Base-by-base conservation (phyloP, 1,140 invertebrate species). In the Campoletis sonorensis region DNA sequence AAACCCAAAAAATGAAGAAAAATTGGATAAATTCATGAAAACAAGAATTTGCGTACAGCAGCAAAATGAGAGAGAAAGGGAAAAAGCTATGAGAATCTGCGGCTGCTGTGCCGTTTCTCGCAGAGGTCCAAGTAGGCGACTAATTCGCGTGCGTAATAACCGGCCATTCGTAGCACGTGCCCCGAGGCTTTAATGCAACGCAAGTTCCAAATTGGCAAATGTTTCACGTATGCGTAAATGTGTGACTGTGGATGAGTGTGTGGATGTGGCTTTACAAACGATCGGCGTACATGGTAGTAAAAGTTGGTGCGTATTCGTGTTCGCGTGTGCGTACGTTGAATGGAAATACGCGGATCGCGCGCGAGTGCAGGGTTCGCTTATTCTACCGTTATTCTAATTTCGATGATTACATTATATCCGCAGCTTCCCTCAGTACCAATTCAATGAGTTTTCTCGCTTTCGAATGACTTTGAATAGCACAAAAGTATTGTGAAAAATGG, bases 91-190 rank as follows among this genome's bases (percentile, higher is more conserved):
- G 40, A 45, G 40, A 45, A 45, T 45, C 10, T 26, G 23, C 13
- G 64, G 71, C 70, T 80, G 54, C 11, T 49, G 21, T n/a, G 15
- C 26, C 49, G 33, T 70, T 81, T 77, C 33, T 73, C 16, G 40
- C 27, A 67, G 45, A 21, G 68, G 45, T 78, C 81, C 84, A 88
- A 87, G 85, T 88, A 85, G 80, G 86, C 87, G 82, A 84, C 86
- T 85, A 87, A 86, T 86, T 87, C 80, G 86, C 85, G 76, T 86
- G 86, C 84, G 84, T 85, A 87, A 87, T 88, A 88, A 88, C 85
- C 84, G 85, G 79, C 85, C 84, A 86, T 87, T 88, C 86, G 82
- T 73, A 84, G 85, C 87, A 88, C 86, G 87, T 87, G 87, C 86
- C 84, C 82, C 76, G 76, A 64, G 76, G 76, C 1, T 78, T 78